These are phyloP conservation scores for Pelecanus crispus DNA, from an alignment of 2,113 vertebrate genomes.

Conservation along the genomic window DNA sequence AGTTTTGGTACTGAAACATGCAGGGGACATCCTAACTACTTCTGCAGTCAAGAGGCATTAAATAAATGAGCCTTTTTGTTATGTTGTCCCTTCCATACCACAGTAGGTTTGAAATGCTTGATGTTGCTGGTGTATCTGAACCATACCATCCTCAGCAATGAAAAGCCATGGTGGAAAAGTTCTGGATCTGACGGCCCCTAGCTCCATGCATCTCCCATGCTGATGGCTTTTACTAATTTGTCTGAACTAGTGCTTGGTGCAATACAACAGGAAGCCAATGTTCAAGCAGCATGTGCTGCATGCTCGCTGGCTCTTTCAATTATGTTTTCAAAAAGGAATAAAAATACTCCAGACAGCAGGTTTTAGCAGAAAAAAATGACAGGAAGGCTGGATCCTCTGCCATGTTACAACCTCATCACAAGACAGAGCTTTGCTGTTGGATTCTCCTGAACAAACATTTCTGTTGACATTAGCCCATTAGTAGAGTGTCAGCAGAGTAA, in stretches of 20 bases:
- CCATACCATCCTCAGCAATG: neutral
- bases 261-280: neutral
- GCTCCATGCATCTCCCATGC: neutral
- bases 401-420: neutral
- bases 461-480: neutral
- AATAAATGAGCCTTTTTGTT: neutral
- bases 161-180: neutral
- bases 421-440: neutral
- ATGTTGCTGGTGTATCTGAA: fast-evolving
- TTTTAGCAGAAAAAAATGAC: neutral
- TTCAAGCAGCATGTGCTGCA: neutral
- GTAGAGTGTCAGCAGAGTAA: neutral
- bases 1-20: neutral
- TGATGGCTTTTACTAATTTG: neutral
- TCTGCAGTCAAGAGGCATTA: neutral
- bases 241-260: neutral
- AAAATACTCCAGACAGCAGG: neutral
- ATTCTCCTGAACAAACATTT: neutral
- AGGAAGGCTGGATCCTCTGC: neutral
- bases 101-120: neutral
- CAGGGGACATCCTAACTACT: neutral
- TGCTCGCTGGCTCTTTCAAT: neutral
- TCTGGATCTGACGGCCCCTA: neutral
- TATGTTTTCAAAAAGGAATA: neutral
- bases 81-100: neutral